Percentiles rank a stretch among this genome's conserved stretches.
These are phyloP conservation scores for Adelognathus sp. DNA, from an alignment of 2,888 invertebrate species.

Conservation along the genomic window DNA sequence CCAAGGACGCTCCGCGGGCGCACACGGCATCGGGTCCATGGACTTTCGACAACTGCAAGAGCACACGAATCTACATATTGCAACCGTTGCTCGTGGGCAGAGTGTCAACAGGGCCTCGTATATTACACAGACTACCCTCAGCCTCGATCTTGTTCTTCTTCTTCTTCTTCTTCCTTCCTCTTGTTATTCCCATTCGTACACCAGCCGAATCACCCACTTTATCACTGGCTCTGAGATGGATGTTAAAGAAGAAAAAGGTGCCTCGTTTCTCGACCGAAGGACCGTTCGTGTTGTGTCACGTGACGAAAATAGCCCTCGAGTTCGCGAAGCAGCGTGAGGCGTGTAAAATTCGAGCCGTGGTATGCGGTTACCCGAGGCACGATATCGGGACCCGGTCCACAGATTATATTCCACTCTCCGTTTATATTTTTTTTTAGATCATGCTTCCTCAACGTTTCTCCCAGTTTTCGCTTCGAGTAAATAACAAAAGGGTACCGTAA, in stretches of 20 bases:
- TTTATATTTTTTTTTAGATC: not conserved
- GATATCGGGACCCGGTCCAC: not conserved
- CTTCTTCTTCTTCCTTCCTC: not conserved
- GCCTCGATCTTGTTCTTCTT: not conserved
- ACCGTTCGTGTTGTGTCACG: constrained; percentile 70
- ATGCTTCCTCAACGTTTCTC: not conserved
- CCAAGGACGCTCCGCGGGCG: constrained; percentile 67
- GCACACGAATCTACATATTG: constrained; percentile 11
- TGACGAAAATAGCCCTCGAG: constrained; percentile 68
- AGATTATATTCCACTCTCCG: not conserved
- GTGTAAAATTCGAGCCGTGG: not conserved
- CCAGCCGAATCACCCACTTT: not conserved
- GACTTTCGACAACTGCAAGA: not conserved
- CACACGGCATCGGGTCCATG: constrained; percentile 37
- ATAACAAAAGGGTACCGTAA: too few relatives aligned
- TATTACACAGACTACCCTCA: not conserved
- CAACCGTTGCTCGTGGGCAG: constrained; percentile 11
- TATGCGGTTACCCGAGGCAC: not conserved
- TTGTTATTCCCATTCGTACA: not conserved
- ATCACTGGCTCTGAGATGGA: constrained; percentile 4
- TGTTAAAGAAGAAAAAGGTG: constrained; percentile 3
- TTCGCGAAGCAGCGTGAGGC: constrained; percentile 19
- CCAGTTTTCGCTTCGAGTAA: too few relatives aligned
- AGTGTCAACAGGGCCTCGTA: not conserved
- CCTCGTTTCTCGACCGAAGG: constrained; percentile 56